phyloP scores from a whole-genome alignment of 2,113 vertebrate species.

The Xenopus laevis region DNA sequence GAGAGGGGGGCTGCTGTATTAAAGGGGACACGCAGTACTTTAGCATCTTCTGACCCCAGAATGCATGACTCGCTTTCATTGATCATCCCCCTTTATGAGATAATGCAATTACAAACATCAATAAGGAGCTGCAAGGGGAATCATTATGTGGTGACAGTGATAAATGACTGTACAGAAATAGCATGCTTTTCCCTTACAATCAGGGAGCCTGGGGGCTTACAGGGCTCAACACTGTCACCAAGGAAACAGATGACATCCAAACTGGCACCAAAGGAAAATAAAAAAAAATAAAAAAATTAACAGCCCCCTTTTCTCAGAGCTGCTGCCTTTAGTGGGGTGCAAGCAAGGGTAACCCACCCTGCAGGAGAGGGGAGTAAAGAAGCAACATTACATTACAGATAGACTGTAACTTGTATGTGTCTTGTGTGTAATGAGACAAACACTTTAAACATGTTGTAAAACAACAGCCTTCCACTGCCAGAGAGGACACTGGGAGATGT shows the following conservation, averaged over 20 bases:
- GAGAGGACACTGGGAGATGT: too few relatives aligned
- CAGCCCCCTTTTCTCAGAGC: conserved; percentile 64
- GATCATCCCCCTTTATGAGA: conserved; percentile 94
- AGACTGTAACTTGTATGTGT: too few relatives aligned
- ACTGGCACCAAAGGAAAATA: conserved; percentile 80
- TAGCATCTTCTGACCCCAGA: conserved; percentile 82
- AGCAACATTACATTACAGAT: too few relatives aligned
- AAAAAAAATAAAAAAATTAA: conserved; percentile 60
- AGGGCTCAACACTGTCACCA: conserved; percentile 88
- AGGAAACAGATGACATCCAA: conserved; percentile 98
- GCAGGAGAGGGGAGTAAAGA: conserved; percentile 66
- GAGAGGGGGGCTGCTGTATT: conserved; percentile 76
- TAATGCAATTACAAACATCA: conserved; percentile 99
- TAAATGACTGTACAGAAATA: conserved; percentile 97
- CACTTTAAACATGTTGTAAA: too few relatives aligned
- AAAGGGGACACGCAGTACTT: conserved; percentile 78
- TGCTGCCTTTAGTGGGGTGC: too few relatives aligned
- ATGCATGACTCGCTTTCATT: conserved; percentile 86
- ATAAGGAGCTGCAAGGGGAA: conserved; percentile 97
- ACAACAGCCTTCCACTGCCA: too few relatives aligned
- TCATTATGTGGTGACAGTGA: conserved; percentile 99
- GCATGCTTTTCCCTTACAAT: conserved; percentile 85
- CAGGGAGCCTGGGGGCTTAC: conserved; percentile 84
- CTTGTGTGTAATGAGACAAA: too few relatives aligned
- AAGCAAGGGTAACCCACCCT: too few relatives aligned